Conservation (phyloP, 2,113 vertebrate species). For the Poeciliopsis turrubarensis region DNA sequence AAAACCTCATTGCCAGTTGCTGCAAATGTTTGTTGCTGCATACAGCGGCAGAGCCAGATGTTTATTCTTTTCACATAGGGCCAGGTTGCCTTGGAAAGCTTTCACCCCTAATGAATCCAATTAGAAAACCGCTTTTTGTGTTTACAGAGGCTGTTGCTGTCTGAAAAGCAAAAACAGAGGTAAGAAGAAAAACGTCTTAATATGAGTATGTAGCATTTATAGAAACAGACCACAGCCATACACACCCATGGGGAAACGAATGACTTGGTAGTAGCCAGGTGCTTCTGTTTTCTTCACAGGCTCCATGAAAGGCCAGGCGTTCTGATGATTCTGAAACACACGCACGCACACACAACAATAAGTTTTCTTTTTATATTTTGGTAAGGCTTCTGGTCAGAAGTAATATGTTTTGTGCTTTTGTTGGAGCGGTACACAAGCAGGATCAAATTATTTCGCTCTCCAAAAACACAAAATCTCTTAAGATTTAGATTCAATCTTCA, state of each 20-base stretch:
- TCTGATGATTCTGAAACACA: conserved; percentile 92
- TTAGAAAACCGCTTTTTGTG: not conserved
- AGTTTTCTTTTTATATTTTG: not conserved
- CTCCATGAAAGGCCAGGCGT: conserved; percentile 99
- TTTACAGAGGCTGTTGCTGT: not conserved
- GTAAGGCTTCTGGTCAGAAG: not conserved
- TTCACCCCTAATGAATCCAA: not conserved
- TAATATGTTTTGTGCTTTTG: not conserved
- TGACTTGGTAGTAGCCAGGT: conserved; percentile 99
- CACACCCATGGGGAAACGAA: conserved; percentile 99
- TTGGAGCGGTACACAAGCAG: not conserved
- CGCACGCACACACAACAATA: no score
- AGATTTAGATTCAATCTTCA: not conserved
- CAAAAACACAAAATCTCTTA: not conserved
- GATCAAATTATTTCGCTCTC: not conserved
- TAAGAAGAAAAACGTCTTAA: not conserved
- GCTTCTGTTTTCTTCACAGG: conserved; percentile 99
- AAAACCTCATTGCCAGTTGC: no score
- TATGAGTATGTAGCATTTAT: not conserved
- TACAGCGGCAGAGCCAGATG: not conserved
- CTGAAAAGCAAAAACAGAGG: not conserved
- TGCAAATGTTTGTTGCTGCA: no score
- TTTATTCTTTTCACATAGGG: not conserved
- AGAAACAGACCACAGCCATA: not conserved
- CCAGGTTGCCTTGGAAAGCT: not conserved